Conservation (phyloP, 2,888 invertebrate genomes). For the Corbicula japonica region DNA sequence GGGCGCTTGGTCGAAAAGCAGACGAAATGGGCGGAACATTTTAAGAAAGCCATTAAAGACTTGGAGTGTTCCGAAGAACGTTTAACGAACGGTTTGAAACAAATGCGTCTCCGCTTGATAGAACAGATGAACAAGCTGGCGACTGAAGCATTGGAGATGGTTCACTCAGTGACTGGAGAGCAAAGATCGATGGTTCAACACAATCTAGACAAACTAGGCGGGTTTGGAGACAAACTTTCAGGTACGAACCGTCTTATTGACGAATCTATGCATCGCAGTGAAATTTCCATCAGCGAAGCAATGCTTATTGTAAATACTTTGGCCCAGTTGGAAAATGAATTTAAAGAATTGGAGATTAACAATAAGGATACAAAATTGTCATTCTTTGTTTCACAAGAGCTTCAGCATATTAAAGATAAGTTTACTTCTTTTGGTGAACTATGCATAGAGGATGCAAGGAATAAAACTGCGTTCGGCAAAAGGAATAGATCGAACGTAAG, state of each 20-base stretch:
- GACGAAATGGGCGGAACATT: neutral
- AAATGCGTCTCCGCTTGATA: constrained; percentile 8
- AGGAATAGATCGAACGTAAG: constrained; percentile 8
- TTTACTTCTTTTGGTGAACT: constrained; percentile 27
- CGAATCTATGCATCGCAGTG: neutral
- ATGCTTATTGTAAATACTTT: neutral
- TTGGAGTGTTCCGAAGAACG: constrained; percentile 16
- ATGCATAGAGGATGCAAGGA: constrained; percentile 7
- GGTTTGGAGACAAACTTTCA: neutral
- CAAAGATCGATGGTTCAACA: constrained; percentile 8
- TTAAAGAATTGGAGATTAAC: neutral
- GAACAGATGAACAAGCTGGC: constrained; percentile 8
- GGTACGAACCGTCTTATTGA: neutral
- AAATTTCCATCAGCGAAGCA: neutral
- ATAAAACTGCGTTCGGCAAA: neutral
- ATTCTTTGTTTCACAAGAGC: constrained; percentile 26
- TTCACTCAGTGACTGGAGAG: constrained; percentile 16
- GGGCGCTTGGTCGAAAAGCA: neutral
- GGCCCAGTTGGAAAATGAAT: neutral
- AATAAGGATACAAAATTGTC: constrained; percentile 14
- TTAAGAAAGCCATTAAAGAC: neutral
- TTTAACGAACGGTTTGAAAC: constrained; percentile 6
- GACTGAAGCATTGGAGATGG: constrained; percentile 18
- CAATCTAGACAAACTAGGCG: neutral
- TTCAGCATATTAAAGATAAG: constrained; percentile 14